Conservation (phyloP, 2,797 vertebrate genomes). For the Alauda arvensis region DNA sequence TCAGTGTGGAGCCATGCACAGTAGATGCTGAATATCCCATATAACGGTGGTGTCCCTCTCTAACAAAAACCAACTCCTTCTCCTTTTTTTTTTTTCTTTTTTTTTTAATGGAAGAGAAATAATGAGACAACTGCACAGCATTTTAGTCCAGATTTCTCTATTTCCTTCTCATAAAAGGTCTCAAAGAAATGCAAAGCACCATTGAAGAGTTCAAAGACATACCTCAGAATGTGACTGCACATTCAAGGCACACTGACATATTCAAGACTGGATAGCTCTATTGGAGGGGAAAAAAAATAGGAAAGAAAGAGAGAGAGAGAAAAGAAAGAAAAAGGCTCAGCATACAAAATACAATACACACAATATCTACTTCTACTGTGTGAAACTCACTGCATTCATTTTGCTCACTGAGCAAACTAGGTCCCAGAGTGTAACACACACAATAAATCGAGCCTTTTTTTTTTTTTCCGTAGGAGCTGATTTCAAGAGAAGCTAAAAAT, state of each 20-base stretch:
- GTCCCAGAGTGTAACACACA: background rate
- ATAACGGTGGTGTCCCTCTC: background rate
- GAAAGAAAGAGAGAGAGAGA: background rate
- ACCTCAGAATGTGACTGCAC: conserved; percentile 51
- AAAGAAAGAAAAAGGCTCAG: background rate
- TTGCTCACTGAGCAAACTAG: conserved; percentile 39
- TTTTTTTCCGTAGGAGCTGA: conserved; percentile 33
- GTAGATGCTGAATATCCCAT: background rate
- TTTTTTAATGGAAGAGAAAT: conserved; percentile 18
- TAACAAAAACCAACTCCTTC: conserved; percentile 25
- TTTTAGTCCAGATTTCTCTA: conserved; percentile 44
- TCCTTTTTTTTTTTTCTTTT: background rate
- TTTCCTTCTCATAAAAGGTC: conserved; percentile 52
- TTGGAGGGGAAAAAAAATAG: background rate
- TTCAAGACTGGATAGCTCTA: conserved; percentile 48
- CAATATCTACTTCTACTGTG: conserved; percentile 30
- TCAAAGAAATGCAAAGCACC: conserved; percentile 62
- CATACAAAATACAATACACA: conserved; percentile 28
- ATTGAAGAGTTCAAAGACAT: conserved; percentile 58
- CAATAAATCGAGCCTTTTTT: conserved; percentile 29
- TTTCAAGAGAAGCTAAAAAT: conserved; percentile 51
- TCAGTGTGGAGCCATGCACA: conserved; percentile 26
- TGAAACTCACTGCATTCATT: conserved; percentile 44
- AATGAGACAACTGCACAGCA: conserved; percentile 29
- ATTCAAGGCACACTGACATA: conserved; percentile 37